Evolutionary conservation across 2,888 invertebrate species (phyloP).

Genomic region (Cosmorhoe ocellata): DNA sequence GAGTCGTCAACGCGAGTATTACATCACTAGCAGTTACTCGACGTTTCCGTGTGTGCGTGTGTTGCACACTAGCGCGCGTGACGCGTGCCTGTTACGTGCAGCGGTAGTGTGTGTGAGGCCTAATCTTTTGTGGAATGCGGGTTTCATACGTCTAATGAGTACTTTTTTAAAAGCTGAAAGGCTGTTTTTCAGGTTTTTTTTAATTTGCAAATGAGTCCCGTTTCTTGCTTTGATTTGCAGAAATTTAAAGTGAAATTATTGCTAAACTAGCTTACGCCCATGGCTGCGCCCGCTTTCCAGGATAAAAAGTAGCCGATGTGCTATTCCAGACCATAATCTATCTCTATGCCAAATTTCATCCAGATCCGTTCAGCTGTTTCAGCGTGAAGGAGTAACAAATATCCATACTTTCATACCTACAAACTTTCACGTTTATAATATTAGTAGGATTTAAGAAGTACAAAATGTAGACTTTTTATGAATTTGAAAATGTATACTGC

Average conservation of each 20-base stretch:
- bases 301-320: no score
- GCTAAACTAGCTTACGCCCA: no score
- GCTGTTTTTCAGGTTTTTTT: constrained; percentile 63
- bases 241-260: background rate
- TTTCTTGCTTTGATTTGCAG: constrained; percentile 19
- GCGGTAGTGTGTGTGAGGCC: constrained; percentile 55
- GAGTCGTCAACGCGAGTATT: constrained; percentile 73
- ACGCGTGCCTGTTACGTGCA: constrained; percentile 35
- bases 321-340: no score
- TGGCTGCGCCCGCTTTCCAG: no score
- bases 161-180: constrained; percentile 74
- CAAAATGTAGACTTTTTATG: no score
- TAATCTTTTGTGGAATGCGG: constrained; percentile 80
- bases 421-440: no score
- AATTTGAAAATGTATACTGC: no score
- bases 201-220: constrained; percentile 39
- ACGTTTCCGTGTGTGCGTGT: constrained; percentile 42
- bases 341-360: no score
- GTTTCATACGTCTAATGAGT: constrained; percentile 74
- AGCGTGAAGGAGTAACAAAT: no score
- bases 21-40: constrained; percentile 59
- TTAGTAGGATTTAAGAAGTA: no score
- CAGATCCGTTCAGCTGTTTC: no score
- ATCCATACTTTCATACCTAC: no score
- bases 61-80: constrained; percentile 36